Evolutionary conservation across 2,888 invertebrate species (phyloP), one percentile per base, ranked within the genome.

Genomic region (Hylaea fasciaria): DNA sequence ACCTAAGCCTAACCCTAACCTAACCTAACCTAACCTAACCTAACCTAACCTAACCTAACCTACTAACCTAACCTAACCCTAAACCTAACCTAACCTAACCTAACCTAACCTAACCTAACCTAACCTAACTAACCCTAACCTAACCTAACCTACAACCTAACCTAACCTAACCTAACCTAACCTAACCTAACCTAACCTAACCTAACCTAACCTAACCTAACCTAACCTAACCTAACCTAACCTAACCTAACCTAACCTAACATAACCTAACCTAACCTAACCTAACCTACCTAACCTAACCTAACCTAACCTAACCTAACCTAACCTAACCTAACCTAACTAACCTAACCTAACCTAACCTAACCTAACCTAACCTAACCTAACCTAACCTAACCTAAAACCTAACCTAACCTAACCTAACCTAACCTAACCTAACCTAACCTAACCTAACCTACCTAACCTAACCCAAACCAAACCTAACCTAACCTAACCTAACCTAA

Each of bases 191-290:
- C 64, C 64, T 60, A 64, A 22, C 22, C 22, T 54, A 64, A 64
- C 64, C 64, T 60, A 64, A 64, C 64, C 64, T 60, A 64, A 22
- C 64, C 64, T 60, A 64, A 64, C 64, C 64, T 61, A 64, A 22
- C 22, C 22, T 22, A 22, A 22, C 64, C 64, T 60, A 64, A 64
- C 61, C 64, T 60, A 64, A 22, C 35, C 11, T 11, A 35, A 9
- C 35, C 11, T 11, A 35, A 64, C 64, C 65, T 64, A 65, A 65
- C 68, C 64, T 65, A 65, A 64, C 35, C 35, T 35, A 35, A 35
- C 35, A 3, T 35, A 35, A 35, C 35, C 35, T 35, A 35, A 35
- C 35, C 35, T 35, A 35, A 35, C 35, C 35, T 35, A 64, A 64
- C 64, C 64, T 60, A 61, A 64, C 64, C 60, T 64, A 64, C 57